phyloP scores from a whole-genome alignment of 2,888 invertebrate species.

The Microchrysa polita region DNA sequence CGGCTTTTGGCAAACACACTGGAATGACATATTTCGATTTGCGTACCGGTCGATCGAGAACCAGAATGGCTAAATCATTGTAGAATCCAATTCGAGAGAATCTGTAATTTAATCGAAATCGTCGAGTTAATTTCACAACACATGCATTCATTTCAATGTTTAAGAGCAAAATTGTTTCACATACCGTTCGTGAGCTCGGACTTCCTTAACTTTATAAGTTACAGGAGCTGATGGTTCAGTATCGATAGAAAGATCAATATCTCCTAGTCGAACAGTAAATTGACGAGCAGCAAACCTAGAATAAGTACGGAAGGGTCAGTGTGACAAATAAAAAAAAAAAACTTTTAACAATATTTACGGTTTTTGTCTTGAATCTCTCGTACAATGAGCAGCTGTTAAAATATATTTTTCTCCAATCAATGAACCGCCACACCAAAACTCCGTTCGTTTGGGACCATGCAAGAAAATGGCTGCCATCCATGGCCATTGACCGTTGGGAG shows the following conservation, averaged over 20 bases:
- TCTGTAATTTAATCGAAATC: constrained; percentile 58
- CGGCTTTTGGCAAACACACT: constrained; percentile 79
- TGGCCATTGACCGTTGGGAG: constrained; percentile 89
- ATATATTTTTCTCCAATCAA: constrained; percentile 80
- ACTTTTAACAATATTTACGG: constrained; percentile 72
- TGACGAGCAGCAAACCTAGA: constrained; percentile 86
- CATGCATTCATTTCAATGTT: no score
- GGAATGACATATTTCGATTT: constrained; percentile 88
- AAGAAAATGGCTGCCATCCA: constrained; percentile 97
- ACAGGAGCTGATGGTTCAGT: constrained; percentile 87
- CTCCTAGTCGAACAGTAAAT: constrained; percentile 88
- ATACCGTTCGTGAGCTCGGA: constrained; percentile 79
- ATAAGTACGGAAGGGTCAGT: not conserved
- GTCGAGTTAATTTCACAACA: no score
- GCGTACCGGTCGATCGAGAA: constrained; percentile 72
- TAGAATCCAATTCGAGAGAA: constrained; percentile 93
- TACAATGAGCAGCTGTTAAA: constrained; percentile 93
- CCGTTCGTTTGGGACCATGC: constrained; percentile 83
- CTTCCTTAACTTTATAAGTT: constrained; percentile 79
- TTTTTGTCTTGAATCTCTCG: constrained; percentile 86
- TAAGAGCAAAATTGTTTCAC: no score
- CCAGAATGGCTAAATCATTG: constrained; percentile 83
- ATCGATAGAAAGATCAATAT: constrained; percentile 84
- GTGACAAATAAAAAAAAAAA: constrained; percentile 28
- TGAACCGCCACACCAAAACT: constrained; percentile 95